A percentile compares a stretch with the other conserved stretches of the same genome.
Conservation (phyloP, 2,888 invertebrate genomes). For the Podotricha telesiphe region DNA sequence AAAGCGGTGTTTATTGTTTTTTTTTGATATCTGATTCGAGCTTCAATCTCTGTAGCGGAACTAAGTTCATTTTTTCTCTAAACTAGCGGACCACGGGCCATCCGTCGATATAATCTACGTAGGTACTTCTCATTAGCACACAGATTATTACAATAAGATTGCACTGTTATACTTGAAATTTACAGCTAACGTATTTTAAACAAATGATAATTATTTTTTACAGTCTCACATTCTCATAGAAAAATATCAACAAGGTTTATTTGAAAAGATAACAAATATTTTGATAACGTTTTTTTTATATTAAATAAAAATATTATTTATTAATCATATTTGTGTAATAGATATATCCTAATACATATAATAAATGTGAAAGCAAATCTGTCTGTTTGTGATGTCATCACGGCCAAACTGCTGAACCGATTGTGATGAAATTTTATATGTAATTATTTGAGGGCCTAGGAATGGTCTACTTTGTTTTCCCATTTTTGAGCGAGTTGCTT, state of each 20-base stretch:
- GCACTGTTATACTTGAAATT: constrained; percentile 20
- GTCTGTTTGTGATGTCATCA: no score
- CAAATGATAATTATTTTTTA: constrained; percentile 9
- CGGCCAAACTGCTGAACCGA: no score
- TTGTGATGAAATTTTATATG: no score
- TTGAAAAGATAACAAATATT: no score
- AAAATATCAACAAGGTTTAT: background rate
- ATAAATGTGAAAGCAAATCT: no score
- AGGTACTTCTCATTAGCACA: constrained; percentile 48
- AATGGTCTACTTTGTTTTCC: no score
- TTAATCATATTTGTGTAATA: background rate
- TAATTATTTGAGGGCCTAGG: no score
- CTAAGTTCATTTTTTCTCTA: constrained; percentile 55
- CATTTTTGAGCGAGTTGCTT: no score
- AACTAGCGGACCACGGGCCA: constrained; percentile 48
- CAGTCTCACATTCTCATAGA: background rate
- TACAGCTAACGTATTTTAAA: constrained; percentile 2
- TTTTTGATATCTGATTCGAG: constrained; percentile 50
- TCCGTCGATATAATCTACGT: constrained; percentile 50
- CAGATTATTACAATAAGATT: constrained; percentile 38
- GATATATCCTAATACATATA: no score
- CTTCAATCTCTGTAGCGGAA: constrained; percentile 55
- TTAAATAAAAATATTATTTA: no score
- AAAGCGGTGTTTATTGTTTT: constrained; percentile 56
- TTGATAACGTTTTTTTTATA: background rate